These are phyloP conservation scores for Oikopleura vanhoeffeni DNA, from an alignment of 23 tunicate genomes.

Conservation along the genomic window DNA sequence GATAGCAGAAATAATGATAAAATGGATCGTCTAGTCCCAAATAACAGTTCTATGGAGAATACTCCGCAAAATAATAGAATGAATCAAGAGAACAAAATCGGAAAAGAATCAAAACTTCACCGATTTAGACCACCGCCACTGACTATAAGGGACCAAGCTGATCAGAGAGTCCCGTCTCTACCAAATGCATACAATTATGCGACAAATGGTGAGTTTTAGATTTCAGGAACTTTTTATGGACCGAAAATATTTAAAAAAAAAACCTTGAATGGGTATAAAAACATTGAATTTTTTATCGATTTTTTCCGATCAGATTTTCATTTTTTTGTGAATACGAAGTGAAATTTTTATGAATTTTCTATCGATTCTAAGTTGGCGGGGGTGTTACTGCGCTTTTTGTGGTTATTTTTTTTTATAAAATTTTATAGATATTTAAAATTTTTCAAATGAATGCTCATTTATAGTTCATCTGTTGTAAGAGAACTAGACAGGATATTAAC, in stretches of 20 bases:
- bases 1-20: neutral
- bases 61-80: neutral
- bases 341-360: neutral
- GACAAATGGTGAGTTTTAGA: neutral
- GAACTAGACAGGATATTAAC: too few relatives aligned
- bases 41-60: neutral
- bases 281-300: neutral
- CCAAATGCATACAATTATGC: neutral
- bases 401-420: too few relatives aligned
- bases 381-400: too few relatives aligned
- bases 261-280: neutral
- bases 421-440: too few relatives aligned
- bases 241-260: too few relatives aligned
- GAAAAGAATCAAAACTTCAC: neutral
- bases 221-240: too few relatives aligned
- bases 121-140: slow-evolving; percentile 10
- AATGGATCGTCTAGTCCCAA: neutral
- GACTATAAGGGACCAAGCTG: neutral
- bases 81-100: neutral
- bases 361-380: neutral
- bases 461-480: too few relatives aligned
- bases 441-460: too few relatives aligned
- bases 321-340: neutral
- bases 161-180: neutral
- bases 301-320: neutral